A percentile compares a stretch with the other conserved stretches of the same genome.
These are phyloP conservation scores for Tridacna gigas DNA, from an alignment of 2,888 invertebrate species.

Conservation along the genomic window DNA sequence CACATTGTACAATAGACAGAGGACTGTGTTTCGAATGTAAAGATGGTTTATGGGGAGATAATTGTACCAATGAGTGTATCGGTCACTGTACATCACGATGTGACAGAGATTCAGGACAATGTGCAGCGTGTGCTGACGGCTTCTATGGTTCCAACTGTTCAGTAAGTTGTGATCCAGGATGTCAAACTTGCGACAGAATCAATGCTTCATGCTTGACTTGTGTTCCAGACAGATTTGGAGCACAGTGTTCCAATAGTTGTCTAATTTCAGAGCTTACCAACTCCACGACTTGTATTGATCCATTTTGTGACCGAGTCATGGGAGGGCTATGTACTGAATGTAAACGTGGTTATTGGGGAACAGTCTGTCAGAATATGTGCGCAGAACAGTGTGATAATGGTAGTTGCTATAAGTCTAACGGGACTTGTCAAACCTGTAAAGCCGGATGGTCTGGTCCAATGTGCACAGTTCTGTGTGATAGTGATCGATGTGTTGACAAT, in stretches of 20 bases:
- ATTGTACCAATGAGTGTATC: slow-evolving; percentile 16
- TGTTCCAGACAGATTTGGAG: background rate
- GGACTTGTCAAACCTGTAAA: slow-evolving; percentile 12
- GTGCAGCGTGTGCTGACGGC: background rate
- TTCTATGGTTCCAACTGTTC: slow-evolving; percentile 1
- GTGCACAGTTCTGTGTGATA: background rate
- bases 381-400: background rate
- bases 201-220: background rate
- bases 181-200: slow-evolving; percentile 5
- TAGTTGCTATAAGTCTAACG: slow-evolving; percentile 3
- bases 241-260: slow-evolving; percentile 1
- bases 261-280: background rate
- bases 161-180: background rate
- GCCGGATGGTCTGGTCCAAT: slow-evolving; percentile 4
- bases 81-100: slow-evolving; percentile 1
- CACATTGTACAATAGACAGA: background rate
- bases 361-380: slow-evolving; percentile 13
- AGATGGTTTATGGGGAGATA: background rate
- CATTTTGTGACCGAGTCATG: background rate
- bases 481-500: background rate
- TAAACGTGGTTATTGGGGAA: slow-evolving; percentile 25
- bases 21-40: slow-evolving; percentile 25
- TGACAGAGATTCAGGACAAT: slow-evolving; percentile 1
- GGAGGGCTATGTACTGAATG: slow-evolving; percentile 23
- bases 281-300: background rate